Evolutionary conservation across 1,140 invertebrate genomes (phyloP), one percentile per base, ranked within the genome.

Genomic region (Notospermus geniculatus): DNA sequence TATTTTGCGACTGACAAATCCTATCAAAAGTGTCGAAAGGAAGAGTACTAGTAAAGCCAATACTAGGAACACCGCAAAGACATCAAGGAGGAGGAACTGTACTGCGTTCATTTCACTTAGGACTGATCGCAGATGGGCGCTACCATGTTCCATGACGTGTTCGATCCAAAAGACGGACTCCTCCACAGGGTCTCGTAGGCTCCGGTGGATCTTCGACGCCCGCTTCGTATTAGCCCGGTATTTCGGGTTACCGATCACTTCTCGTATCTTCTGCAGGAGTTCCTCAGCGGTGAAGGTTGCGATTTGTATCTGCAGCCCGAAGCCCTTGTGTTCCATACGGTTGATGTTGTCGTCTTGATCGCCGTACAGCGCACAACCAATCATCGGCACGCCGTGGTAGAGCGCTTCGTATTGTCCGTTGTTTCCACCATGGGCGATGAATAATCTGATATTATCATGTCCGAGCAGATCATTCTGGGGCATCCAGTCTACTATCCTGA

Each of bases 191-290:
- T 36, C 32, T 36, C 5, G 32, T 70, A 11, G 57, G 68, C 52
- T 73, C 71, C 27, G 65, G 66, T 39, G 58, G 64, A n/a, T 74
- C 72, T n/a, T 68, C 64, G 23, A 29, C 70, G 4, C 71, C 70
- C 4, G 63, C 67, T 11, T 74, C 72, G 41, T 74, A 68, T 15
- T 74, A 69, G 71, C 43, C 62, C 64, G 15, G 64, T 58, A 45
- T 70, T 65, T 43, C 58, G 55, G 2, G 63, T 67, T 29, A 62
- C 55, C 41, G 70, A 70, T 36, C 60, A 67, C 45, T 27, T 74
- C 19, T 62, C 71, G 41, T 70, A 67, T 29, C 59, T 64, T 5
- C 46, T 70, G n/a, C 70, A 71, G 61, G 55, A 60, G 39, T 46
- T 56, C 60, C 22, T 68, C 64, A 52, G 66, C 64, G 45, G 43